These are phyloP conservation scores for Oedothorax gibbosus DNA, from an alignment of 1,140 invertebrate genomes.

Conservation along the genomic window DNA sequence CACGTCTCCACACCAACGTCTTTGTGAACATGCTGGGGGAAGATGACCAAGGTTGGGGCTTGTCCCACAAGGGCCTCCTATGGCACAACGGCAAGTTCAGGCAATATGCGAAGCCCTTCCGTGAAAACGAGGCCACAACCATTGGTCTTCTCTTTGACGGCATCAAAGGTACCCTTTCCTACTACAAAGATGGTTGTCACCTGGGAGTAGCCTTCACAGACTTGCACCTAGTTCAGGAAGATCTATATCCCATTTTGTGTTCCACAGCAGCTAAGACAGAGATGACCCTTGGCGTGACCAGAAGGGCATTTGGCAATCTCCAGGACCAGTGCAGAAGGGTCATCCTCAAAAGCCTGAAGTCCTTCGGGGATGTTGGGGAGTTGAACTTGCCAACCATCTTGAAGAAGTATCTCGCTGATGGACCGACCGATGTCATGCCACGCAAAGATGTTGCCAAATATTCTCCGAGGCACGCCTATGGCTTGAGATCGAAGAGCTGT, in stretches of 20 bases:
- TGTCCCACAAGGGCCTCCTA: slow-evolving; percentile 80
- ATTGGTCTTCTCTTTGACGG: slow-evolving; percentile 79
- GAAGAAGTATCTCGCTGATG: slow-evolving; percentile 64
- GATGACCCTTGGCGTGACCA: slow-evolving; percentile 74
- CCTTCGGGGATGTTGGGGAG: slow-evolving; percentile 64
- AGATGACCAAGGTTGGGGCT: slow-evolving; percentile 78
- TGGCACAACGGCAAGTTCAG: slow-evolving; percentile 77
- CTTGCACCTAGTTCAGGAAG: slow-evolving; percentile 70
- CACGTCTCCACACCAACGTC: slow-evolving; percentile 75
- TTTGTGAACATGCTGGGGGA: slow-evolving; percentile 80
- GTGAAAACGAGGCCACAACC: slow-evolving; percentile 77
- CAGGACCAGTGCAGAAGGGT: slow-evolving; percentile 73
- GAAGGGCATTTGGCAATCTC: slow-evolving; percentile 76
- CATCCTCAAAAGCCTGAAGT: slow-evolving; percentile 64
- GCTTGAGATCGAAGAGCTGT: slow-evolving; percentile 33
- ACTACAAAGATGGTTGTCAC: slow-evolving; percentile 78
- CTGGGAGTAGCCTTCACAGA: slow-evolving; percentile 74
- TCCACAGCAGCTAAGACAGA: slow-evolving; percentile 82
- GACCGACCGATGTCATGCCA: neutral
- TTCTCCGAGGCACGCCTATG: slow-evolving; percentile 5
- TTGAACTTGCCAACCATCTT: slow-evolving; percentile 67
- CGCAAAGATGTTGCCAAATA: neutral
- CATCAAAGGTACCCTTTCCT: slow-evolving; percentile 77
- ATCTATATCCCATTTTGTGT: slow-evolving; percentile 78
- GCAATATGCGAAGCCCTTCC: slow-evolving; percentile 77